Evolutionary conservation across 2,888 invertebrate species (phyloP).

Genomic region (Pollenia labialis): DNA sequence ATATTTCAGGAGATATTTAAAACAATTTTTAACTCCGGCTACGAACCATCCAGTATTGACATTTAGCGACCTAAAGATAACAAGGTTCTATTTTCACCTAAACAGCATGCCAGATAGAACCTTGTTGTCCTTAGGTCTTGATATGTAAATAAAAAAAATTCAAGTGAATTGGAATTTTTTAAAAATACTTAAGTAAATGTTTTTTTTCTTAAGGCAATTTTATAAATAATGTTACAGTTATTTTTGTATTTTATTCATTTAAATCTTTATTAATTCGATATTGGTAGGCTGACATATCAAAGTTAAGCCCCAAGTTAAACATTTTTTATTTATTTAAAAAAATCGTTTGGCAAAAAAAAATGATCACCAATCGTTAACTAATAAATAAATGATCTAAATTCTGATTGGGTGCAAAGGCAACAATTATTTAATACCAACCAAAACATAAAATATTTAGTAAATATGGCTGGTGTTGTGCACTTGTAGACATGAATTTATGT

Average conservation of each 20-base stretch:
- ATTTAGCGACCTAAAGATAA: too few relatives aligned
- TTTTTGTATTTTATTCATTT: not conserved
- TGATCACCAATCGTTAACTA: conserved; percentile 57
- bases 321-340: conserved; percentile 19
- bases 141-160: too few relatives aligned
- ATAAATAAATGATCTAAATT: conserved; percentile 54
- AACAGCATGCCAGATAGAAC: too few relatives aligned
- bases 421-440: conserved; percentile 57
- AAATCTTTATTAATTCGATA: not conserved
- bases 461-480: not conserved
- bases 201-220: conserved; percentile 2
- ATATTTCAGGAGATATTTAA: too few relatives aligned
- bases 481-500: not conserved
- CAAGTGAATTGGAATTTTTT: too few relatives aligned
- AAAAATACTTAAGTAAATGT: not conserved
- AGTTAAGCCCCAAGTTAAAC: conserved; percentile 39
- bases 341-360: conserved; percentile 6
- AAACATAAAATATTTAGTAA: conserved; percentile 13
- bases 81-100: too few relatives aligned
- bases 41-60: too few relatives aligned
- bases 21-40: too few relatives aligned
- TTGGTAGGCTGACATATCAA: conserved; percentile 30
- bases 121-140: too few relatives aligned
- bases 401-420: conserved; percentile 67
- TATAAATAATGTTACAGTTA: not conserved